These are phyloP conservation scores for Takifugu ocellatus DNA, from an alignment of 2,797 vertebrate genomes.

Conservation along the genomic window DNA sequence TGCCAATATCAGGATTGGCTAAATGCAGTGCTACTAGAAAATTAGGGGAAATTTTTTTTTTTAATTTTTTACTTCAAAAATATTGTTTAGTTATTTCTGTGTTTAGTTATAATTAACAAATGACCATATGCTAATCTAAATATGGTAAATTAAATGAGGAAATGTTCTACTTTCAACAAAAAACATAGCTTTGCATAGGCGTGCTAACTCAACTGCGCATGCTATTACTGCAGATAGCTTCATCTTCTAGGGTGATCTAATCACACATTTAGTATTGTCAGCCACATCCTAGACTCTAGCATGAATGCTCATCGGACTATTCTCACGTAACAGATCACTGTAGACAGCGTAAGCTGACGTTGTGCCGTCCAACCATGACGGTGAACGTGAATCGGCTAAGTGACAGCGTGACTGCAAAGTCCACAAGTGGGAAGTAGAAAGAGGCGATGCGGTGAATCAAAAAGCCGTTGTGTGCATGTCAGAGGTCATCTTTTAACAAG, in stretches of 20 bases:
- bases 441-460: constrained; percentile 56
- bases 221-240: no score
- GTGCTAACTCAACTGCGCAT: no score
- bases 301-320: constrained; percentile 6
- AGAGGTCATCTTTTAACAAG: constrained; percentile 65
- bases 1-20: no score
- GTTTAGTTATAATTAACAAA: no score
- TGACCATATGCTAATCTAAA: no score
- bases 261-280: constrained; percentile 13
- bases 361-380: constrained; percentile 23
- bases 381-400: constrained; percentile 31
- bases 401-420: constrained; percentile 31
- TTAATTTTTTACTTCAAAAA: no score
- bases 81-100: no score
- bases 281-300: constrained; percentile 1
- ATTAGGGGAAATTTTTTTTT: no score
- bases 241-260: background rate
- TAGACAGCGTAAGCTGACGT: constrained; percentile 12
- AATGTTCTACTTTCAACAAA: no score
- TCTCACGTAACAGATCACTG: constrained; percentile 11
- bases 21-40: no score
- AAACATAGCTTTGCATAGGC: no score
- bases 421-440: constrained; percentile 32
- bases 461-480: constrained; percentile 59
- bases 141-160: no score